Percentiles rank a stretch among this genome's conserved stretches.
phyloP scores from a whole-genome alignment of 2,797 vertebrate genomes.

The Gallinago nigripennis region DNA sequence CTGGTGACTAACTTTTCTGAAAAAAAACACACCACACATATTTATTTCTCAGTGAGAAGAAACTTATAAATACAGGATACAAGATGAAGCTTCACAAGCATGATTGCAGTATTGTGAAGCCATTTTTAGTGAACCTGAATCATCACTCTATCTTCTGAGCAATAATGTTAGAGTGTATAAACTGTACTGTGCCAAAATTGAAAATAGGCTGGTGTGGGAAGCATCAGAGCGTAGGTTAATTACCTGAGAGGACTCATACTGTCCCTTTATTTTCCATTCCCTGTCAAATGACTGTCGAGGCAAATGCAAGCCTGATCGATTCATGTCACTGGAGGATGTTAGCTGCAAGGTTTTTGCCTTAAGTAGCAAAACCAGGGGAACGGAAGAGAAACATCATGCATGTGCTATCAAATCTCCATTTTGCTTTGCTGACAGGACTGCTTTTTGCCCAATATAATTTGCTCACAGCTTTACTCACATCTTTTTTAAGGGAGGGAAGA shows the following conservation, averaged over 20 bases:
- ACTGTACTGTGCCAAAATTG: slow-evolving; percentile 40
- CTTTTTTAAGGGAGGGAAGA: background rate
- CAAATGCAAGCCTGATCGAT: background rate
- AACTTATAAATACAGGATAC: slow-evolving; percentile 37
- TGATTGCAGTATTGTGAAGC: slow-evolving; percentile 57
- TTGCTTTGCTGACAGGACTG: background rate
- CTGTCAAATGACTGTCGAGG: background rate
- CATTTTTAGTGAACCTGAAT: slow-evolving; percentile 65
- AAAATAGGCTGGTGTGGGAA: slow-evolving; percentile 62
- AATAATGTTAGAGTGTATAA: slow-evolving; percentile 67
- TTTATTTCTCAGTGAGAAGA: slow-evolving; percentile 68
- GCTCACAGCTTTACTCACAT: background rate
- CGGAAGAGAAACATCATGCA: accelerated
- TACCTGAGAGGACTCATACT: background rate
- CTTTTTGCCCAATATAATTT: background rate
- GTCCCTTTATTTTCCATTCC: background rate
- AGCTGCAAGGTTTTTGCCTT: background rate
- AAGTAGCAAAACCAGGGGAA: background rate
- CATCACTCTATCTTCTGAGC: slow-evolving; percentile 65
- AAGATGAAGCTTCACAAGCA: slow-evolving; percentile 41
- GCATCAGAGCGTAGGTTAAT: background rate
- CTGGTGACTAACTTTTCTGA: slow-evolving; percentile 31
- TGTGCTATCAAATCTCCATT: background rate
- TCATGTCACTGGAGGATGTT: background rate
- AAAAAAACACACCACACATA: background rate